phyloP scores from a whole-genome alignment of 2,888 invertebrate genomes.

The Trichopoda pennipes region DNA sequence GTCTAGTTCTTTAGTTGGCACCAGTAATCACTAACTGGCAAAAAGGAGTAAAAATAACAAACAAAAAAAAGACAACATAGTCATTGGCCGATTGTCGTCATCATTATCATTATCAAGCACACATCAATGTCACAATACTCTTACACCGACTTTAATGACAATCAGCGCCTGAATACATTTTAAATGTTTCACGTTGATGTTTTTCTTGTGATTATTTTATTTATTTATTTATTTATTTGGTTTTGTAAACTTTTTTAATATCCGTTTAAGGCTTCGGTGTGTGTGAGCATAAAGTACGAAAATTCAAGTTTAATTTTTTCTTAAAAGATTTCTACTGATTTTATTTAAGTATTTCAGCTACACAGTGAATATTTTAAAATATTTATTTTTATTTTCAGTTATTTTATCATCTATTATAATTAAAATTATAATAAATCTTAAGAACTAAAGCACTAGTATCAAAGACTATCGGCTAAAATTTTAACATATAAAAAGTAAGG shows the following conservation, averaged over 20 bases:
- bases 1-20: conserved; percentile 16
- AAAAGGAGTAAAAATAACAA: neutral
- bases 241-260: conserved; percentile 45
- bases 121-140: conserved; percentile 63
- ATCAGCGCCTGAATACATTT: conserved; percentile 65
- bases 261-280: conserved; percentile 46
- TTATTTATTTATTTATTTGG: neutral
- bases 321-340: conserved; percentile 32
- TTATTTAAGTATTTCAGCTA: conserved; percentile 4
- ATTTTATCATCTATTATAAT: no score
- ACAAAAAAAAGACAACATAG: conserved; percentile 19
- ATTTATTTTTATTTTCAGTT: neutral
- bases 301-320: conserved; percentile 46
- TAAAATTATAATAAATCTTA: no score
- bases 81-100: conserved; percentile 58
- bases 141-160: conserved; percentile 57
- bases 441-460: no score
- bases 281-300: conserved; percentile 27
- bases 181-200: conserved; percentile 57
- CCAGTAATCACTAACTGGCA: neutral
- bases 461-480: no score
- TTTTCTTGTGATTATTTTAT: conserved; percentile 9
- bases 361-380: neutral
- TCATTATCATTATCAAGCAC: conserved; percentile 63
- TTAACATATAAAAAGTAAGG: no score